Conservation (phyloP, 2,113 vertebrate species). For the Phaethornis superciliosus region DNA sequence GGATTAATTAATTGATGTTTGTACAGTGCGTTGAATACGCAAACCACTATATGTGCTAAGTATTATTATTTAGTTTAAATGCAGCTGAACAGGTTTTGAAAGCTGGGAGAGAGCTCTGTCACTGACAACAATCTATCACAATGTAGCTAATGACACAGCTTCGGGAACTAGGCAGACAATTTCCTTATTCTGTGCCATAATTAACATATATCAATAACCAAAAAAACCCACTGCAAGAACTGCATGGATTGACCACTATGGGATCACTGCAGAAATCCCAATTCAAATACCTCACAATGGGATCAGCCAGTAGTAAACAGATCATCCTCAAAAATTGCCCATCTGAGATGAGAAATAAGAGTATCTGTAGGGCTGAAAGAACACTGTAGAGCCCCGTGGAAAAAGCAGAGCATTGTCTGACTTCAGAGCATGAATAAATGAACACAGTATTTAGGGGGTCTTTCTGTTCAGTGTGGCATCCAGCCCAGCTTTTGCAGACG, state of each 20-base stretch:
- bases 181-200: slow-evolving; percentile 54
- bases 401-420: background rate
- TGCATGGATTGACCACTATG: background rate
- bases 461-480: background rate
- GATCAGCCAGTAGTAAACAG: background rate
- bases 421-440: background rate
- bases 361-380: background rate
- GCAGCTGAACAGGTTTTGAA: slow-evolving; percentile 44
- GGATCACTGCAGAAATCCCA: background rate
- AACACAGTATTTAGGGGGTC: background rate
- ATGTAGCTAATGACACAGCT: slow-evolving; percentile 52
- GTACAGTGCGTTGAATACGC: slow-evolving; percentile 68
- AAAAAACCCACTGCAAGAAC: background rate
- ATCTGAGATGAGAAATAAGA: background rate
- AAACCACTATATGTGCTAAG: slow-evolving; percentile 53
- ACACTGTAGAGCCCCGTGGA: background rate
- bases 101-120: slow-evolving; percentile 46
- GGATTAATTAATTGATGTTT: slow-evolving; percentile 74
- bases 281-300: background rate
- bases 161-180: slow-evolving; percentile 9
- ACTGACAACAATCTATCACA: slow-evolving; percentile 57
- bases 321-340: background rate
- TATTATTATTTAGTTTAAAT: slow-evolving; percentile 66
- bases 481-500: background rate
- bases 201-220: slow-evolving; percentile 53